phyloP scores from a whole-genome alignment of 53 echinoderm and acorn worm species.

The Stichopus horrens region DNA sequence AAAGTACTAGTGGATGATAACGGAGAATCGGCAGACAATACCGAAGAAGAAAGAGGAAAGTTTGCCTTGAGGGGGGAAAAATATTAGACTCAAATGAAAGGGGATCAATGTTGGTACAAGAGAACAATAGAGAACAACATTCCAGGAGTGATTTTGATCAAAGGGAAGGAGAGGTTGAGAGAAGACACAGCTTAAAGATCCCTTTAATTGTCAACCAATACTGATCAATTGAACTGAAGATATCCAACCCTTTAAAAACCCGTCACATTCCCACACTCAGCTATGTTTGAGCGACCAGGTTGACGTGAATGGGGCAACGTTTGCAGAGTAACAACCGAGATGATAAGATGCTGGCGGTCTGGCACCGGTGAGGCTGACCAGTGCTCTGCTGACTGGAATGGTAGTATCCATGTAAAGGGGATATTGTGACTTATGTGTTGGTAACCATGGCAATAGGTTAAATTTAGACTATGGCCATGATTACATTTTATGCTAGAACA shows the following conservation, averaged over 20 bases:
- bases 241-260: not conserved
- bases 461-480: too few relatives aligned
- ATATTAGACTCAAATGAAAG: slow-evolving; percentile 18
- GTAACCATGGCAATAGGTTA: too few relatives aligned
- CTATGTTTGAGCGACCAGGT: not conserved
- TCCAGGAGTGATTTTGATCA: slow-evolving; percentile 16
- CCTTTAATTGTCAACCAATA: not conserved
- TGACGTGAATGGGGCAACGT: not conserved
- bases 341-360: too few relatives aligned
- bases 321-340: not conserved
- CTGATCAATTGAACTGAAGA: slow-evolving; percentile 32
- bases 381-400: too few relatives aligned
- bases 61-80: slow-evolving; percentile 17
- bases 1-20: too few relatives aligned
- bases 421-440: too few relatives aligned
- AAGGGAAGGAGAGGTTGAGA: not conserved
- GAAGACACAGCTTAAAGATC: not conserved
- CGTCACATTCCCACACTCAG: slow-evolving; percentile 27
- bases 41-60: not conserved
- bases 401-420: too few relatives aligned
- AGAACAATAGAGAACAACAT: slow-evolving; percentile 31
- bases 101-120: slow-evolving; percentile 41
- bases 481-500: too few relatives aligned
- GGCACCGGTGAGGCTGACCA: too few relatives aligned
- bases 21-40: not conserved